Evolutionary conservation across 2,113 vertebrate species (phyloP).

Genomic region (Eidolon helvum): DNA sequence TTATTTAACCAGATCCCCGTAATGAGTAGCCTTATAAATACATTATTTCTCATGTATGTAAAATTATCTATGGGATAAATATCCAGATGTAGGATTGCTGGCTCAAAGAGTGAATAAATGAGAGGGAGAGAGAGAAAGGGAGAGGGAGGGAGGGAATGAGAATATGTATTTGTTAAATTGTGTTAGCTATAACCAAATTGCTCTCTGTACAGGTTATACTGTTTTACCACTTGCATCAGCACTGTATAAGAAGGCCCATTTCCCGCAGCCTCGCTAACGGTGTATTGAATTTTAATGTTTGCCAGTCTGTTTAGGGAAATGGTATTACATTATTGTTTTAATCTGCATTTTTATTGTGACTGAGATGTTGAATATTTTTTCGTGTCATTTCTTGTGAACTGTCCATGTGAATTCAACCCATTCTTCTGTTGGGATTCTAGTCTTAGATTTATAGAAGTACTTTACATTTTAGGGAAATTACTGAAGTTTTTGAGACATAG

Average conservation of each 20-base stretch:
- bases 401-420: neutral
- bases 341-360: conserved; percentile 34
- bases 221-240: neutral
- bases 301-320: neutral
- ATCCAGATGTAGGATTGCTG: neutral
- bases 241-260: neutral
- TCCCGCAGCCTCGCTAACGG: neutral
- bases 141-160: too few relatives aligned
- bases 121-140: neutral
- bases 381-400: neutral
- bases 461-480: conserved; percentile 39
- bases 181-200: neutral
- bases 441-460: conserved; percentile 25
- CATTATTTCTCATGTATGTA: neutral
- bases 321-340: neutral
- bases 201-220: neutral
- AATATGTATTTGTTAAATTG: neutral
- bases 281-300: neutral
- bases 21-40: neutral
- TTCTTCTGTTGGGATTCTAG: neutral
- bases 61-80: neutral
- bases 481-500: neutral
- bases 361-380: neutral
- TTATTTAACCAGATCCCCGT: neutral
- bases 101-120: neutral